Evolutionary conservation across 2,888 invertebrate genomes (phyloP).

Genomic region (Holacanthella duospinosa): DNA sequence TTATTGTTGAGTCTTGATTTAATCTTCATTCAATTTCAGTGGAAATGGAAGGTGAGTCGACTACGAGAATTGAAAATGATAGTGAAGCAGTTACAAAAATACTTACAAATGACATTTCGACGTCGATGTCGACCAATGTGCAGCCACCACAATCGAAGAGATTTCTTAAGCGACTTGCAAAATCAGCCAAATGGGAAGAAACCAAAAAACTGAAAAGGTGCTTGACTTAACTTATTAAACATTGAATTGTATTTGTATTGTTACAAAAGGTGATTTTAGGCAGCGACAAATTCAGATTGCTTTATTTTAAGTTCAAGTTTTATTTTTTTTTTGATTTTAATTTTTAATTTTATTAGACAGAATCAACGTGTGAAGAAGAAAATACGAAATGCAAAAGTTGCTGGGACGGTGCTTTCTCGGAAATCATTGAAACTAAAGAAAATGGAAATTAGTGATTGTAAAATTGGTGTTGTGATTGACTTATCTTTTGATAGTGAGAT

Average conservation of each 20-base stretch:
- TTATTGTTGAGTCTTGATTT: no score
- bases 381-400: background rate
- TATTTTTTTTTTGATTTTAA: background rate
- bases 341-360: background rate
- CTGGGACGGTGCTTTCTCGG: conserved; percentile 44
- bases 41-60: no score
- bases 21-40: no score
- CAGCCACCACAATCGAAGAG: conserved; percentile 42
- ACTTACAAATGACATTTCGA: no score
- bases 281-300: no score
- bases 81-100: no score
- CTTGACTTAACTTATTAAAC: background rate
- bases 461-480: conserved; percentile 68
- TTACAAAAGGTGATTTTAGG: no score
- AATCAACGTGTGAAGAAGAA: background rate
- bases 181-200: background rate
- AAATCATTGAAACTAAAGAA: conserved; percentile 65
- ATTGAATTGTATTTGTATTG: no score
- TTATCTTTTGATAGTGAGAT: conserved; percentile 83
- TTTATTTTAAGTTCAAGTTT: no score
- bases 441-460: conserved; percentile 57
- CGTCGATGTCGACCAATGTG: no score
- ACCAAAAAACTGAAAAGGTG: background rate
- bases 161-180: background rate
- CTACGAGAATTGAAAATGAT: no score